phyloP scores from a whole-genome alignment of 2,113 vertebrate genomes.

The western clawed frog (Xenopus tropicalis) region UCB_Xtro_10.0 CM004444.2:168014501-168015000 shows the following conservation, averaged over 20 bases:
- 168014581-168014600: conserved; percentile 9
- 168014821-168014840: neutral
- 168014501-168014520: too few species aligned
- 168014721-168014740: conserved; percentile 35
- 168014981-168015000: too few species aligned
- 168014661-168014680: conserved; percentile 36
- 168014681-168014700: conserved; percentile 32
- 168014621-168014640: neutral
- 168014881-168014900: too few species aligned
- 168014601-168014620: neutral
- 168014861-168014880: too few species aligned
- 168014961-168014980: too few species aligned
- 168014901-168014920: too few species aligned
- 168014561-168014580: neutral
- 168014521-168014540: too few species aligned
- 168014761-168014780: neutral
- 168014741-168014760: conserved; percentile 22
- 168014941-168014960: too few species aligned
- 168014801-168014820: neutral
- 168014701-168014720: conserved; percentile 13
- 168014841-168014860: too few species aligned
- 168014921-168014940: too few species aligned
- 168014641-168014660: conserved; percentile 24
- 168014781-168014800: neutral
- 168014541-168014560: conserved; percentile 4